phyloP scores from a whole-genome alignment of 2,797 vertebrate genomes.

The Periophthalmus magnuspinnatus region DNA sequence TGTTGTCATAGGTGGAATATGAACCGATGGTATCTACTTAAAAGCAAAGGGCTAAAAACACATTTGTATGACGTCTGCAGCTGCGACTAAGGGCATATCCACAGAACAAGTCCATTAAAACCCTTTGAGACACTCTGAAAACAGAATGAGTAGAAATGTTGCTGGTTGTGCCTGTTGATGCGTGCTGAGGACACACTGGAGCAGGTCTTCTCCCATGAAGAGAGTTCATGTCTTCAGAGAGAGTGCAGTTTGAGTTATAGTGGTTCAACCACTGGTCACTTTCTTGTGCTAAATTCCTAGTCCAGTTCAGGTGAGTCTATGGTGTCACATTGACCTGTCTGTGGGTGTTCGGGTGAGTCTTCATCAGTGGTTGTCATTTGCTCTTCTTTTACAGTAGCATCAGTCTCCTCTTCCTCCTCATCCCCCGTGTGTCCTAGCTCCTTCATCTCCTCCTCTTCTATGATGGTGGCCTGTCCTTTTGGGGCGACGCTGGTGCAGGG shows the following conservation, averaged over 20 bases:
- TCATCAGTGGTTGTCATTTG: slow-evolving; percentile 35
- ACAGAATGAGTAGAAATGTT: slow-evolving; percentile 57
- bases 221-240: slow-evolving; percentile 14
- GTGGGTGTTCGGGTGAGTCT: background rate
- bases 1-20: slow-evolving; percentile 22
- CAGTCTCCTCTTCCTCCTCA: slow-evolving; percentile 33
- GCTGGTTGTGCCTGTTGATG: slow-evolving; percentile 60
- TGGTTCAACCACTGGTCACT: slow-evolving; percentile 8
- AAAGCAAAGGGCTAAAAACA: slow-evolving; percentile 12
- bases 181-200: slow-evolving; percentile 41
- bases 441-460: slow-evolving; percentile 27
- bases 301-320: slow-evolving; percentile 66
- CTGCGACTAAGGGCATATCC: slow-evolving; percentile 29
- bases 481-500: slow-evolving; percentile 69
- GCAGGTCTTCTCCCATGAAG: slow-evolving; percentile 2
- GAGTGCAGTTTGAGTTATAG: background rate
- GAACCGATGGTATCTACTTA: slow-evolving; percentile 18
- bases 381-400: slow-evolving; percentile 47
- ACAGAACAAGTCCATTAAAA: slow-evolving; percentile 18
- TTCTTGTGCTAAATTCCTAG: slow-evolving; percentile 21
- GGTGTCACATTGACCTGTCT: slow-evolving; percentile 25
- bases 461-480: slow-evolving; percentile 40
- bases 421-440: slow-evolving; percentile 11
- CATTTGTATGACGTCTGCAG: slow-evolving; percentile 9
- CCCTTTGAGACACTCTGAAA: slow-evolving; percentile 7